A percentile compares a stretch with the other conserved stretches of the same genome.
Conservation (phyloP, 2,113 vertebrate species). For the Urocolius indicus region DNA sequence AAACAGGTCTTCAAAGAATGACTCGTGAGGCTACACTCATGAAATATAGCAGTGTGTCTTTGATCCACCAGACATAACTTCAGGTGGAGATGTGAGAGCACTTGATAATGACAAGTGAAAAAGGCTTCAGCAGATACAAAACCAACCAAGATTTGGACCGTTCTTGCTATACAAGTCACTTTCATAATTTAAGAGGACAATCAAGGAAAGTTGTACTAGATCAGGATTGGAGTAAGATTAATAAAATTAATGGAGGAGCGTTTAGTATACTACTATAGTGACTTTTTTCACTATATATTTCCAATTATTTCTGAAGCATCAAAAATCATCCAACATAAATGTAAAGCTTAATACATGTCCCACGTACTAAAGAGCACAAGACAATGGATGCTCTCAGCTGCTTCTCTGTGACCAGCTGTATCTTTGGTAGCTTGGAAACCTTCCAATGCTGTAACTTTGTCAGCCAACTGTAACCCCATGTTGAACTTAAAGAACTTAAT, state of each 20-base stretch:
- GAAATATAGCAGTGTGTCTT: not conserved
- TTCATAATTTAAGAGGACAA: not conserved
- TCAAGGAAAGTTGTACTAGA: not conserved
- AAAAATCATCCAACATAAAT: not conserved
- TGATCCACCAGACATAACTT: not conserved
- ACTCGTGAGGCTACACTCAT: accelerated
- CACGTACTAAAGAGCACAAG: not conserved
- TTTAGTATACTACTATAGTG: not conserved
- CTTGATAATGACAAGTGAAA: not conserved
- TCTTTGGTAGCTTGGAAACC: constrained; percentile 74
- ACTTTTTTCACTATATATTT: not conserved
- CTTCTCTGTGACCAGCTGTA: constrained; percentile 72
- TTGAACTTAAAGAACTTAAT: constrained; percentile 71
- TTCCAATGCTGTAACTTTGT: constrained; percentile 74
- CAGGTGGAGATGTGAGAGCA: not conserved
- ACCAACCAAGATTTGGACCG: not conserved
- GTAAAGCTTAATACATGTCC: not conserved
- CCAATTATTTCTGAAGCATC: not conserved
- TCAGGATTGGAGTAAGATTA: not conserved
- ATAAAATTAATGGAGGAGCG: not conserved
- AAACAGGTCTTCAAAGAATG: not conserved
- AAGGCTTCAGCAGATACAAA: not conserved
- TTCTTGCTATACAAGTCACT: not conserved
- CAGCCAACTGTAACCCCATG: constrained; percentile 60
- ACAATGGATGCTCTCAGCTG: constrained; percentile 66